phyloP scores from a whole-genome alignment of 2,797 vertebrate genomes.

The Crax fasciolata region DNA sequence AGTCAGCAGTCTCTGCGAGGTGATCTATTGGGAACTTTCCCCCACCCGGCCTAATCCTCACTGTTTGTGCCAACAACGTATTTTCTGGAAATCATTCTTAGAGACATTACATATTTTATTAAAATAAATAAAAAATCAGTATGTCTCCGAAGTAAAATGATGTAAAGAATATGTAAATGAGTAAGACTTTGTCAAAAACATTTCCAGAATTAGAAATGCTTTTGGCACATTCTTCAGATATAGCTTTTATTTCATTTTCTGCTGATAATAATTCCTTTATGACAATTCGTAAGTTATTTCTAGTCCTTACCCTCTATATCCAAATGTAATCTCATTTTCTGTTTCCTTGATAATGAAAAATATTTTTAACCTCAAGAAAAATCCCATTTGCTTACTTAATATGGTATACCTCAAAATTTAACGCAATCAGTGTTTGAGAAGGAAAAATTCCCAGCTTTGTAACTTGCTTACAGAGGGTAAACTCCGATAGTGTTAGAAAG shows the following conservation, averaged over 20 bases:
- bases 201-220: background rate
- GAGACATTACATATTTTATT: conserved; percentile 5
- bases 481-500: background rate
- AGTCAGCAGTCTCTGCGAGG: conserved; percentile 4
- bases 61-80: conserved; percentile 35
- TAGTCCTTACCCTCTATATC: background rate
- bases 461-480: background rate
- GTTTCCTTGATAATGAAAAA: background rate
- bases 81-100: conserved; percentile 58
- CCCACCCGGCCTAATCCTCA: background rate
- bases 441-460: background rate
- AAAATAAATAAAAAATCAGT: background rate
- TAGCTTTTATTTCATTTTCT: background rate
- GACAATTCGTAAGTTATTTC: background rate
- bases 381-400: background rate
- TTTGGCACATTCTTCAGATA: background rate
- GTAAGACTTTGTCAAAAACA: background rate
- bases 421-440: background rate
- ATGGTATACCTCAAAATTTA: background rate
- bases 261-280: background rate
- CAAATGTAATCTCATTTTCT: background rate
- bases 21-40: conserved; percentile 30
- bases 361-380: background rate
- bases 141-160: conserved; percentile 11
- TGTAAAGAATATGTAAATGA: conserved; percentile 35